Percentiles rank a stretch among this genome's conserved stretches.
Evolutionary conservation across 2,888 invertebrate genomes (phyloP).

Genomic region (Macropis europaea): DNA sequence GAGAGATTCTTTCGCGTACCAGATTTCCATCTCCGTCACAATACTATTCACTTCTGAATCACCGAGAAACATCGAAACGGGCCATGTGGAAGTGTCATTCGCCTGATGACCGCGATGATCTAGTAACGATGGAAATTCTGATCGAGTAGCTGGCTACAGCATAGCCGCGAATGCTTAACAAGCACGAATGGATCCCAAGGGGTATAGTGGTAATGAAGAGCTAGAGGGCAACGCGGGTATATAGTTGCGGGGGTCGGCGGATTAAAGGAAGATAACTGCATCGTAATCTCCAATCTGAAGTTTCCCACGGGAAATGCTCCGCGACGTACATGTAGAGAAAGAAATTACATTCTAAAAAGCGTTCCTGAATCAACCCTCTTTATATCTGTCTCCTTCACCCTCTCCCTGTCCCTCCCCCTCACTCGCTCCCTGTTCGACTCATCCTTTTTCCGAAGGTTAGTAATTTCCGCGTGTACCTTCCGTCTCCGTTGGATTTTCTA

Average conservation of each 20-base stretch:
- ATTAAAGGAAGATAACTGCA: constrained; percentile 70
- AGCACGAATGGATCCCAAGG: constrained; percentile 62
- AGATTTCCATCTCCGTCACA: no score
- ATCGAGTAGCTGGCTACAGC: constrained; percentile 45
- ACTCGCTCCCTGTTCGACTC: no score
- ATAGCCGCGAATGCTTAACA: constrained; percentile 52
- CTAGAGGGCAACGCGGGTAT: constrained; percentile 19
- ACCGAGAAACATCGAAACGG: no score
- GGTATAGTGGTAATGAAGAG: constrained; percentile 58
- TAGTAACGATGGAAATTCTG: constrained; percentile 46
- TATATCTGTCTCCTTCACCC: background rate
- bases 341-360: constrained; percentile 49
- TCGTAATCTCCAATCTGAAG: constrained; percentile 67
- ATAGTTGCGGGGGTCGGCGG: constrained; percentile 20
- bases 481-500: constrained; percentile 25
- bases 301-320: constrained; percentile 63
- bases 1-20: no score
- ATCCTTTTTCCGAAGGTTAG: constrained; percentile 8
- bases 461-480: constrained; percentile 38
- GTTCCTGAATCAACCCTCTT: background rate
- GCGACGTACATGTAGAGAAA: constrained; percentile 28
- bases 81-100: no score
- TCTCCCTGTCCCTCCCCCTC: background rate
- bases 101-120: constrained; percentile 9
- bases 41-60: no score